phyloP scores from a whole-genome alignment of 2,888 invertebrate species.

The Ypsolopha scabrella region DNA sequence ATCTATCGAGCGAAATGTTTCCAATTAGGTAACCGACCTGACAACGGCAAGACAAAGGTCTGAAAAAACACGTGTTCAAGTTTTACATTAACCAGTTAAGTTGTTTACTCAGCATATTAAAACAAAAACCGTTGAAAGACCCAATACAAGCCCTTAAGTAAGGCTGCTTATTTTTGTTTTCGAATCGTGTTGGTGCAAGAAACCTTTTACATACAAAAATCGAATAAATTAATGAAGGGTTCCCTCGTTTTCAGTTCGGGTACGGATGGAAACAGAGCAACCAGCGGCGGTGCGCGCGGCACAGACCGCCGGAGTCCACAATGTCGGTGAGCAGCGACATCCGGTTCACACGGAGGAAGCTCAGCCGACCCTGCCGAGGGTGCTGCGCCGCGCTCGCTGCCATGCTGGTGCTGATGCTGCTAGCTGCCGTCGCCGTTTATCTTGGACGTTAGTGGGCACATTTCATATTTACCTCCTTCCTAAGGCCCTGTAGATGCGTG shows the following conservation, averaged over 20 bases:
- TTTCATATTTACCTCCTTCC: neutral
- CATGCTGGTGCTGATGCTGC: conserved; percentile 81
- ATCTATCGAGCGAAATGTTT: too few relatives aligned
- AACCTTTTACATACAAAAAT: too few relatives aligned
- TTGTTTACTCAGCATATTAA: too few relatives aligned
- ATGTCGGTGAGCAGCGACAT: conserved; percentile 91
- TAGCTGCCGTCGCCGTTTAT: conserved; percentile 69
- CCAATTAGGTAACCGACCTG: too few relatives aligned
- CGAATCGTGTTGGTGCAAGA: too few relatives aligned
- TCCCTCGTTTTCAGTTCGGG: conserved; percentile 31
- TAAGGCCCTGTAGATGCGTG: too few relatives aligned
- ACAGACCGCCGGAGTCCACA: conserved; percentile 79
- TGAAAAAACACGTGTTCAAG: too few relatives aligned
- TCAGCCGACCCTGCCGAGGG: conserved; percentile 86
- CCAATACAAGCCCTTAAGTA: too few relatives aligned
- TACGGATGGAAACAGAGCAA: conserved; percentile 54
- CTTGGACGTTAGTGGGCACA: conserved; percentile 68
- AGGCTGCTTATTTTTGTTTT: too few relatives aligned
- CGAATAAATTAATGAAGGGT: neutral
- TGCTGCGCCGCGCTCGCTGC: conserved; percentile 90
- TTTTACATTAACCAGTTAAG: too few relatives aligned
- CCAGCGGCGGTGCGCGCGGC: conserved; percentile 44
- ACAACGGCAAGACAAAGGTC: too few relatives aligned
- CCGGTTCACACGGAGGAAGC: conserved; percentile 86
- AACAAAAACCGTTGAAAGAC: too few relatives aligned